Evolutionary conservation across 1,140 invertebrate species (phyloP).

Genomic region (Micrasema longulum): DNA sequence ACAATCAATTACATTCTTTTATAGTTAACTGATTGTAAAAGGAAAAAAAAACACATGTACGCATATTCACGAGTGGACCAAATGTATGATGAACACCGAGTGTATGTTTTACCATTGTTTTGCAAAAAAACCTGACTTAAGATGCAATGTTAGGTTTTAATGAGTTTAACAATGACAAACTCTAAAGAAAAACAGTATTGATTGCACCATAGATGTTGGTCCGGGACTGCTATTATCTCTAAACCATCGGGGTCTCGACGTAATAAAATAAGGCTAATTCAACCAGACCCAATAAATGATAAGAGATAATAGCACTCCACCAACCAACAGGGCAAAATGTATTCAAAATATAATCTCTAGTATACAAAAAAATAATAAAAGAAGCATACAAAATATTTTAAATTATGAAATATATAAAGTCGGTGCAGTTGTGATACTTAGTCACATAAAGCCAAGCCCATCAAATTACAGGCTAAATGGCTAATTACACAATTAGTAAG

Average conservation of each 20-base stretch:
- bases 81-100: too few relatives aligned
- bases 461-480: too few relatives aligned
- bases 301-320: constrained; percentile 47
- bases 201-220: constrained; percentile 53
- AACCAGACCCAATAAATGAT: constrained; percentile 4
- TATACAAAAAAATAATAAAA: constrained; percentile 51
- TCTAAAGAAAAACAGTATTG: constrained; percentile 47
- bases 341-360: constrained; percentile 49
- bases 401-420: constrained; percentile 42
- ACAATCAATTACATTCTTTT: too few relatives aligned
- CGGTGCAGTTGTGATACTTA: constrained; percentile 50
- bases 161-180: too few relatives aligned
- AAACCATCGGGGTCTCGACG: constrained; percentile 20
- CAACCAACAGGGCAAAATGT: constrained; percentile 55
- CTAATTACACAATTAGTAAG: too few relatives aligned
- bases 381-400: constrained; percentile 48
- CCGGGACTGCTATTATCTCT: constrained; percentile 25
- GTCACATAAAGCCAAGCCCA: constrained; percentile 24
- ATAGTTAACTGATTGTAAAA: too few relatives aligned
- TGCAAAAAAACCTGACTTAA: too few relatives aligned
- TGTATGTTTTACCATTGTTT: too few relatives aligned
- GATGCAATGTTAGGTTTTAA: too few relatives aligned
- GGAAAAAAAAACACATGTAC: too few relatives aligned
- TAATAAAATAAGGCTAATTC: constrained; percentile 5
- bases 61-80: too few relatives aligned